These are phyloP conservation scores for Zoanthus solanderi DNA, from an alignment of 92 coral and sea anemone species.

Conservation along the genomic window DNA sequence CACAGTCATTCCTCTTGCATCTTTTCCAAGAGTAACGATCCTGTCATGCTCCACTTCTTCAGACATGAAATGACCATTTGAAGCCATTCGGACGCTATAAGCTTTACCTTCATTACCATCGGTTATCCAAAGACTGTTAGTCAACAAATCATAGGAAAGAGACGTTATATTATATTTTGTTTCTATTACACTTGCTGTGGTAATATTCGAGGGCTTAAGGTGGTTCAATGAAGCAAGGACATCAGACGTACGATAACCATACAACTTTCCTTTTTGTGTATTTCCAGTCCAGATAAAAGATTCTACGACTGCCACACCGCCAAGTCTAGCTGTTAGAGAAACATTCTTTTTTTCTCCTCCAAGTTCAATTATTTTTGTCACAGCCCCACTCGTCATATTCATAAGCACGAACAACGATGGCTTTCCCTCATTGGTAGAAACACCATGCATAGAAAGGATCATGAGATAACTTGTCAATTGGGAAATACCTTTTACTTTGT, in stretches of 20 bases:
- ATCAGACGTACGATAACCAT: conserved; percentile 68
- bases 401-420: conserved; percentile 87
- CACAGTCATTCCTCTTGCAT: conserved; percentile 90
- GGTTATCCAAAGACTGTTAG: conserved; percentile 85
- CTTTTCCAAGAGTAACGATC: conserved; percentile 71
- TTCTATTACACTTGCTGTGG: conserved; percentile 55
- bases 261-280: conserved; percentile 64
- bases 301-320: conserved; percentile 87
- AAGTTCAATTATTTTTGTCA: conserved; percentile 84
- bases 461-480: conserved; percentile 70
- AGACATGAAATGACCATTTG: conserved; percentile 75
- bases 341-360: conserved; percentile 47
- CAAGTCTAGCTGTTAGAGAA: conserved; percentile 75
- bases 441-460: conserved; percentile 95
- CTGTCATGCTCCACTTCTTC: conserved; percentile 65
- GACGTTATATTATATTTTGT: conserved; percentile 82
- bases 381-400: conserved; percentile 63
- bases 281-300: conserved; percentile 85
- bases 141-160: conserved; percentile 81
- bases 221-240: conserved; percentile 69
- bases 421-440: conserved; percentile 77
- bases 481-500: conserved; percentile 86
- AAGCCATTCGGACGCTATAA: conserved; percentile 78
- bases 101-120: conserved; percentile 76
- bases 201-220: conserved; percentile 71